Conservation (phyloP, 2,797 vertebrate genomes). For the Chaetodon trifasciatus region DNA sequence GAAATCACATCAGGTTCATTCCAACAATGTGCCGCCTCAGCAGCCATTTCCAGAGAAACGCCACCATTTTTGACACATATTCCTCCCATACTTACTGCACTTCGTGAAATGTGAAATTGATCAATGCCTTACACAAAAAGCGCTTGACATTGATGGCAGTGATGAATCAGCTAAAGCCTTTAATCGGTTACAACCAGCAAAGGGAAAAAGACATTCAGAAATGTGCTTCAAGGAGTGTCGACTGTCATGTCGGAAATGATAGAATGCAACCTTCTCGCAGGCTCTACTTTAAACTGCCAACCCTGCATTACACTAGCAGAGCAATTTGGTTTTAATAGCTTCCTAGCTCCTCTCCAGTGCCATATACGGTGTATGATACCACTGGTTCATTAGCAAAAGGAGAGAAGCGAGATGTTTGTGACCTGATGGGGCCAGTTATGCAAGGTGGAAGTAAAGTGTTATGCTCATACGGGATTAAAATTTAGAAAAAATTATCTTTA, state of each 20-base stretch:
- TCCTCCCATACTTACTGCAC: slow-evolving; percentile 23
- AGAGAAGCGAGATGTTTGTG: background rate
- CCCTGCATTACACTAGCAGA: slow-evolving; percentile 38
- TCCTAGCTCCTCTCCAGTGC: slow-evolving; percentile 6
- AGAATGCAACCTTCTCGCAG: slow-evolving; percentile 41
- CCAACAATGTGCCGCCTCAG: slow-evolving; percentile 46
- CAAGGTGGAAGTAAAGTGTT: slow-evolving; percentile 14
- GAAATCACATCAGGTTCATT: slow-evolving; percentile 44
- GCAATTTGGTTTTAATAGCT: slow-evolving; percentile 43
- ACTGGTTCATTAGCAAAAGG: slow-evolving; percentile 35
- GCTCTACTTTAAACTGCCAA: slow-evolving; percentile 53
- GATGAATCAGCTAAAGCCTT: slow-evolving; percentile 67
- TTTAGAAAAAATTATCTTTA: background rate
- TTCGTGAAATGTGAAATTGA: slow-evolving; percentile 60
- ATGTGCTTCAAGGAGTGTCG: slow-evolving; percentile 33
- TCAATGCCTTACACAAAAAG: slow-evolving; percentile 55
- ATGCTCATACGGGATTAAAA: background rate
- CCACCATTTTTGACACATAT: slow-evolving; percentile 53
- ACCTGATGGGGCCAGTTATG: slow-evolving; percentile 4
- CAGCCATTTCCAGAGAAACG: slow-evolving; percentile 38
- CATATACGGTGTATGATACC: slow-evolving; percentile 7
- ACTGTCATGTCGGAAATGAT: slow-evolving; percentile 45
- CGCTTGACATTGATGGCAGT: slow-evolving; percentile 36
- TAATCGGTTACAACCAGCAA: slow-evolving; percentile 51
- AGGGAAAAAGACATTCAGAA: slow-evolving; percentile 55